Percentiles rank a stretch among this genome's conserved stretches.
phyloP scores from a whole-genome alignment of 1,140 invertebrate species.

The Phenacoccus solenopsis region DNA sequence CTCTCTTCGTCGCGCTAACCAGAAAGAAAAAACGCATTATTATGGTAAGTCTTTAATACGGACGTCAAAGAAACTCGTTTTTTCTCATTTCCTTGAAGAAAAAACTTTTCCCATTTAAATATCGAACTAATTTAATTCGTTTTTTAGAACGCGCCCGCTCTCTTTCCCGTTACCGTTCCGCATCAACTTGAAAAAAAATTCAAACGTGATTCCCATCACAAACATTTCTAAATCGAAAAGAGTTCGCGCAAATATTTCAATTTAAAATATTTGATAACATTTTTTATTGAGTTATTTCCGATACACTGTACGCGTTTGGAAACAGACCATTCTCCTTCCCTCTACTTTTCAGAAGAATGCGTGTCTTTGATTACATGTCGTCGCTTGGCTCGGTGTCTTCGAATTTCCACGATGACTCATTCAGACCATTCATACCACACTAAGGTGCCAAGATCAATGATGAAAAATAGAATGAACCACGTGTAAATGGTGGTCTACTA shows the following conservation, averaged over 20 bases:
- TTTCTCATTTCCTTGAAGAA: not conserved
- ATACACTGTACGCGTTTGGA: not conserved
- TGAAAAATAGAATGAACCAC: too few relatives aligned
- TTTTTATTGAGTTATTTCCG: conserved; percentile 2
- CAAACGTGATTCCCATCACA: conserved; percentile 1
- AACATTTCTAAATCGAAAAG: not conserved
- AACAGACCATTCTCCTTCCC: too few relatives aligned
- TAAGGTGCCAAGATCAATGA: too few relatives aligned
- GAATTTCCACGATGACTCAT: too few relatives aligned
- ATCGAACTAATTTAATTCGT: conserved; percentile 3
- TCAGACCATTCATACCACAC: too few relatives aligned
- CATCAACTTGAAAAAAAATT: not conserved
- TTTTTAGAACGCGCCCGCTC: not conserved
- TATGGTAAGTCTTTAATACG: not conserved
- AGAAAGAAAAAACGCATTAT: not conserved
- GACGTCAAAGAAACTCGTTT: conserved; percentile 1
- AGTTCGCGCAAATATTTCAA: not conserved
- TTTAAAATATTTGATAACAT: not conserved
- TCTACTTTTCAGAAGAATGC: too few relatives aligned
- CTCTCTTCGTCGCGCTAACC: not conserved
- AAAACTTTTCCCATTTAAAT: not conserved
- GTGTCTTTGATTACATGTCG: too few relatives aligned
- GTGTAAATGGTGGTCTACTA: too few relatives aligned
- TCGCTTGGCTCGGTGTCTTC: too few relatives aligned
- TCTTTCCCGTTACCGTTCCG: not conserved